These are phyloP conservation scores for Cardinalis cardinalis DNA, from an alignment of 2,113 vertebrate genomes.

Conservation along the genomic window DNA sequence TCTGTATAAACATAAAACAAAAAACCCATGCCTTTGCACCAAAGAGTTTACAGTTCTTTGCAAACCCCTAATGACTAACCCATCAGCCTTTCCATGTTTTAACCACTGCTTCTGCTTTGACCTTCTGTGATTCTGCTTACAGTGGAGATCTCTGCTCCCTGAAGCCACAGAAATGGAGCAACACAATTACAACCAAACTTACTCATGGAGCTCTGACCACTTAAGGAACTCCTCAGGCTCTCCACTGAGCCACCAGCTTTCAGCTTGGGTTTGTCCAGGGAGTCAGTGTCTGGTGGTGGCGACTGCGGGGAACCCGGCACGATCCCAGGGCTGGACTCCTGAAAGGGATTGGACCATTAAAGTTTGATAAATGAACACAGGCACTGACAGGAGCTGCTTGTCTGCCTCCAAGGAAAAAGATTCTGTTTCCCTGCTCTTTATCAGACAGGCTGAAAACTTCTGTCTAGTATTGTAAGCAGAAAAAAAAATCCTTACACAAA, in stretches of 20 bases:
- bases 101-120: neutral
- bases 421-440: neutral
- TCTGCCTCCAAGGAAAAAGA: neutral
- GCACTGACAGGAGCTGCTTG: neutral
- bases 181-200: conserved; percentile 43
- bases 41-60: neutral
- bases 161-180: neutral
- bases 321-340: conserved; percentile 85
- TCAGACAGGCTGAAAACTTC: neutral
- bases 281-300: conserved; percentile 80
- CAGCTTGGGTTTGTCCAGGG: conserved; percentile 92
- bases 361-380: neutral
- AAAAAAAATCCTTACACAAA: neutral
- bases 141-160: neutral
- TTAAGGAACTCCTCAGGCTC: conserved; percentile 94
- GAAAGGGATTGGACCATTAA: conserved; percentile 11
- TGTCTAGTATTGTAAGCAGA: neutral
- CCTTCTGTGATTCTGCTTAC: neutral
- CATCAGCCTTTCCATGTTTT: neutral
- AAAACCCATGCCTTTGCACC: rapidly evolving
- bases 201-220: conserved; percentile 98
- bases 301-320: conserved; percentile 80
- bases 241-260: conserved; percentile 95
- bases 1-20: neutral
- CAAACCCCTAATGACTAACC: neutral